phyloP scores from a whole-genome alignment of 2,113 vertebrate species.

The Glaucomys volans region DNA sequence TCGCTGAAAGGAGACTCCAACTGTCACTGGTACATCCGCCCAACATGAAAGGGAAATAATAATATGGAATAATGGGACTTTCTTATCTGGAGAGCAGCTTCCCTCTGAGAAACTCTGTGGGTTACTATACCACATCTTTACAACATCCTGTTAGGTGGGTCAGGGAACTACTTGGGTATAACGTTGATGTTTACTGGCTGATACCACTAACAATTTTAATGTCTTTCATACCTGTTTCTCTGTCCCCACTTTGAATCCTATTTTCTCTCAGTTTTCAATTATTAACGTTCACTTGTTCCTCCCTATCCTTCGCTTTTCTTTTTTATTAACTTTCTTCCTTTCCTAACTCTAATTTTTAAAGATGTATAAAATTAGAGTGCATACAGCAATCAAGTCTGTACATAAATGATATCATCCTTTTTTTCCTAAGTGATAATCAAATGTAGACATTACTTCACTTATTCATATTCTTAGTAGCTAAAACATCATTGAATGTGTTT shows the following conservation, averaged over 20 bases:
- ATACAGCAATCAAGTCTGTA: neutral
- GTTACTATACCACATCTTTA: slow-evolving; percentile 31
- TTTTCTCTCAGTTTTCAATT: neutral
- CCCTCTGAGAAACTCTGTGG: slow-evolving; percentile 61
- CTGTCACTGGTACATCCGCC: slow-evolving; percentile 66
- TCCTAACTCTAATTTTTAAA: too few relatives aligned
- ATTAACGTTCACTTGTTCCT: neutral
- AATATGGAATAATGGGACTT: slow-evolving; percentile 50
- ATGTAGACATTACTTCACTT: neutral
- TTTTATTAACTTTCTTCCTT: neutral
- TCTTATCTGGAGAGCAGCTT: slow-evolving; percentile 61
- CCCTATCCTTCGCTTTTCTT: neutral
- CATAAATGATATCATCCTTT: neutral
- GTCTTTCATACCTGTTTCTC: neutral
- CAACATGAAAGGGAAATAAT: slow-evolving; percentile 73
- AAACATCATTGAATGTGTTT: neutral
- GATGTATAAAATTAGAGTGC: neutral
- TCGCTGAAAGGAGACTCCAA: slow-evolving; percentile 78
- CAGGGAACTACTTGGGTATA: slow-evolving; percentile 12
- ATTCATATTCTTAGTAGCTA: neutral
- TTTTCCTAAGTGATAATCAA: neutral
- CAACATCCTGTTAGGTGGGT: slow-evolving; percentile 3
- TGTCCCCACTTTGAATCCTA: neutral
- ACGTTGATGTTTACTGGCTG: slow-evolving; percentile 4
- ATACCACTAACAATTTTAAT: neutral